Evolutionary conservation across 2,888 invertebrate species (phyloP).

Genomic region (Caenorhabditis becei): DNA sequence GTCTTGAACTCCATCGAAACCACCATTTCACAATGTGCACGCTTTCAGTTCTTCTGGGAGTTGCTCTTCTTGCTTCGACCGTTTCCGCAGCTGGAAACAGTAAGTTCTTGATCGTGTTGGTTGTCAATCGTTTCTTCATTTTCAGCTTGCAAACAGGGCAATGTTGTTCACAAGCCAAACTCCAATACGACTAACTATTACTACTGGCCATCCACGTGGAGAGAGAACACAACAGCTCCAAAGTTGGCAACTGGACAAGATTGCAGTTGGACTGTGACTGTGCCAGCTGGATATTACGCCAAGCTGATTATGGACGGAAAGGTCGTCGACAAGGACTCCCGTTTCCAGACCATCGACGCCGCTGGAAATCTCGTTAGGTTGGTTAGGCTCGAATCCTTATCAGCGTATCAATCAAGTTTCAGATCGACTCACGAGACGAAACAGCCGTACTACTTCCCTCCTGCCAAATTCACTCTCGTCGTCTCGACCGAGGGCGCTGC

Average conservation of each 20-base stretch:
- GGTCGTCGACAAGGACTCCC: background rate
- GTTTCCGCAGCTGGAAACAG: background rate
- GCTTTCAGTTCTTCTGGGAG: background rate
- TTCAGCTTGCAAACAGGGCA: conserved; percentile 11
- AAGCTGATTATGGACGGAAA: conserved; percentile 39
- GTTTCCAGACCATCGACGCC: conserved; percentile 28
- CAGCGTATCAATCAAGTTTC: background rate
- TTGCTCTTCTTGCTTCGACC: background rate
- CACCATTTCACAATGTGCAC: background rate
- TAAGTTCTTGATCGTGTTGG: background rate
- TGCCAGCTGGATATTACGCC: conserved; percentile 34
- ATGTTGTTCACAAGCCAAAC: conserved; percentile 11
- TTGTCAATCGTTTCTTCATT: background rate
- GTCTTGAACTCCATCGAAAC: no score
- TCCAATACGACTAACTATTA: background rate
- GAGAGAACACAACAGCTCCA: conserved; percentile 27
- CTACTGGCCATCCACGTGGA: conserved; percentile 37
- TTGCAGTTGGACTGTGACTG: conserved; percentile 39
- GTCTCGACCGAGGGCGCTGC: conserved; percentile 6
- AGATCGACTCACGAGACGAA: conserved; percentile 25
- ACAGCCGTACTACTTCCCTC: conserved; percentile 41
- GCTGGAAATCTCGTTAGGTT: conserved; percentile 26
- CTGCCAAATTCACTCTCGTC: conserved; percentile 16
- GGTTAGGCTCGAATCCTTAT: background rate
- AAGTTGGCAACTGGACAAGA: conserved; percentile 1